Evolutionary conservation across 2,113 vertebrate species (phyloP), one percentile per base, ranked within the genome.

Genomic region (Ceyx cyanopectus): DNA sequence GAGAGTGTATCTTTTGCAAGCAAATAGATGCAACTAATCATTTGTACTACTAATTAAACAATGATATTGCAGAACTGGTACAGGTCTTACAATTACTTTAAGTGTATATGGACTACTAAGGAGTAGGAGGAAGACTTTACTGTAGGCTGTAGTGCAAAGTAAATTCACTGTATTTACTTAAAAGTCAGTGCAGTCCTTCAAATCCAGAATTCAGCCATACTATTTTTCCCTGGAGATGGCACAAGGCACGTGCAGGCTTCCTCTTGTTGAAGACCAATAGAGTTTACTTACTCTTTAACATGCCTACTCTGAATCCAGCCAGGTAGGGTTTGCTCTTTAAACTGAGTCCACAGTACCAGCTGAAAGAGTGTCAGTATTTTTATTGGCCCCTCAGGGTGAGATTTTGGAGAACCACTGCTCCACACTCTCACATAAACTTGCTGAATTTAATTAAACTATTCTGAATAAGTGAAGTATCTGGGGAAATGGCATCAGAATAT

Each of bases 81-180:
- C 26, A 57, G 17, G 32, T 48, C 58, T 54, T 34, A 4, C 0
- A 34, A 2, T 30, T 70, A 40, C 23, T 22, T 14, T 9, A 18
- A 0, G 5, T 10, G 3, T 11, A 10, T 15, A 24, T 1, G 3
- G 23, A 41, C 54, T 30, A 12, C 46, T 32, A 34, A 63, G 43
- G 83, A 72, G 43, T 15, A 0, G 1, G 43, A 85, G 46, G n/a
- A 61, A 46, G 29, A 43, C 32, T 81, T 87, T 56, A 58, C 41
- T 29, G 12, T 2, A 37, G 14, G n/a, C 41, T 58, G 41, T 20
- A 34, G 45, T 3, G 22, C 23, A 24, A 67, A 63, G 12, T 4
- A 70, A 37, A 63, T 72, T 16, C 9, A 4, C 15, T 66, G 0
- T 13, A 29, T 81, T 70, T 15, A 37, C 51, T 40, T 65, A 18